These are phyloP conservation scores for Melanophora roralis DNA, from an alignment of 2,888 invertebrate genomes.

Conservation along the genomic window DNA sequence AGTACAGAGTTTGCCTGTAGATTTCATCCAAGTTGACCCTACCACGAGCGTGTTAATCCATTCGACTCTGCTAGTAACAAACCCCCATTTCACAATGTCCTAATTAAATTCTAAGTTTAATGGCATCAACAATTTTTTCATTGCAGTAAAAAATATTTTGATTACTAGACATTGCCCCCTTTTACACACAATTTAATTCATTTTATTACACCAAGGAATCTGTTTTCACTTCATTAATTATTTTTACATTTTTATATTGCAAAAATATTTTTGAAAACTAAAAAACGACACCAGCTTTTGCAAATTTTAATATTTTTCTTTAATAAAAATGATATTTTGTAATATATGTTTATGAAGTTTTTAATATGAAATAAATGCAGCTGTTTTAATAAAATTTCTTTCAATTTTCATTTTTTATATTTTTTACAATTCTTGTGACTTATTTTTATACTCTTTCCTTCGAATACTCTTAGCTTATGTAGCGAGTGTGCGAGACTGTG, in stretches of 20 bases:
- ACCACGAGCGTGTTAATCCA: too few species aligned
- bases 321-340: neutral
- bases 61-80: too few species aligned
- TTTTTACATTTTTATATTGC: constrained; percentile 20
- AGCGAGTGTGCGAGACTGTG: neutral
- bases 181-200: constrained; percentile 18
- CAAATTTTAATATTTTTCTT: neutral
- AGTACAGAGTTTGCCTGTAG: too few species aligned
- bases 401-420: constrained; percentile 7
- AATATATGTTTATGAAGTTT: constrained; percentile 25
- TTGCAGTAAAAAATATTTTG: too few species aligned
- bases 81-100: too few species aligned
- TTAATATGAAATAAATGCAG: constrained; percentile 35
- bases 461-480: constrained; percentile 19
- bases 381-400: constrained; percentile 53
- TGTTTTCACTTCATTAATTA: constrained; percentile 54
- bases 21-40: too few species aligned
- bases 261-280: neutral
- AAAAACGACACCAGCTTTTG: neutral
- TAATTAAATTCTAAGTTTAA: too few species aligned
- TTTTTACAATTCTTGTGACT: constrained; percentile 52
- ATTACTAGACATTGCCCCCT: neutral
- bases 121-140: too few species aligned
- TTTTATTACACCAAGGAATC: constrained; percentile 39
- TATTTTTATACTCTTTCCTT: constrained; percentile 36